A percentile compares a stretch with the other conserved stretches of the same genome.
Conservation (phyloP, 2,888 invertebrate genomes). For the Leptinotarsa rubiginosa region DNA sequence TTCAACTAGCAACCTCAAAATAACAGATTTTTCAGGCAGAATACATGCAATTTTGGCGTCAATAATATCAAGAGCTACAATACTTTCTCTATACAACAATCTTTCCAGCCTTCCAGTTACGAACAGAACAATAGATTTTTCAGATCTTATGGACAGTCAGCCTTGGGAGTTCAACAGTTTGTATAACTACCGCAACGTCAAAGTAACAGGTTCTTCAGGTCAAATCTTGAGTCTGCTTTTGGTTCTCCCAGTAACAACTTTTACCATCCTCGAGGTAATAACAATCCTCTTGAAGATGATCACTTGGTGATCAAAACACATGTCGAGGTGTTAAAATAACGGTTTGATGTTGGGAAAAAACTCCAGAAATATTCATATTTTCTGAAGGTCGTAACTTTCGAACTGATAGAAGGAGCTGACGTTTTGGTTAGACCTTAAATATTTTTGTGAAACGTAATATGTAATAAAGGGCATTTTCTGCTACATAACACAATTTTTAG, state of each 20-base stretch:
- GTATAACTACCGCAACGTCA: slow-evolving; percentile 30
- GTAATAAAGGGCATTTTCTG: no score
- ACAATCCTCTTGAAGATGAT: no score
- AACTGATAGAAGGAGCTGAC: no score
- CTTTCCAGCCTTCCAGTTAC: slow-evolving; percentile 39
- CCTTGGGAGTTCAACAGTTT: slow-evolving; percentile 30
- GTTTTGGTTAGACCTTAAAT: no score
- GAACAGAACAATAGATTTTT: slow-evolving; percentile 45
- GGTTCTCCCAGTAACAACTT: slow-evolving; percentile 28
- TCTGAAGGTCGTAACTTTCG: no score
- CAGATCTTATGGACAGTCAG: slow-evolving; percentile 45
- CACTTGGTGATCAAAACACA: no score
- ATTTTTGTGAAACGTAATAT: no score
- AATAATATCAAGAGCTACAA: slow-evolving; percentile 33
- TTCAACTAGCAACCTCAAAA: slow-evolving; percentile 33
- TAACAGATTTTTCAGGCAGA: slow-evolving; percentile 62
- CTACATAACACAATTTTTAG: no score
- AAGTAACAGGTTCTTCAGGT: slow-evolving; percentile 50
- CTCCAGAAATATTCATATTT: no score
- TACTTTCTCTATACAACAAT: slow-evolving; percentile 47
- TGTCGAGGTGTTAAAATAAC: no score
- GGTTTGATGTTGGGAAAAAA: no score
- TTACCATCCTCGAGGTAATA: slow-evolving; percentile 25
- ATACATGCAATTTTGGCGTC: slow-evolving; percentile 51
- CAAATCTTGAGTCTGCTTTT: slow-evolving; percentile 37